Conservation (phyloP, 2,888 invertebrate genomes). For the Xanthorhoe spadicearia region DNA sequence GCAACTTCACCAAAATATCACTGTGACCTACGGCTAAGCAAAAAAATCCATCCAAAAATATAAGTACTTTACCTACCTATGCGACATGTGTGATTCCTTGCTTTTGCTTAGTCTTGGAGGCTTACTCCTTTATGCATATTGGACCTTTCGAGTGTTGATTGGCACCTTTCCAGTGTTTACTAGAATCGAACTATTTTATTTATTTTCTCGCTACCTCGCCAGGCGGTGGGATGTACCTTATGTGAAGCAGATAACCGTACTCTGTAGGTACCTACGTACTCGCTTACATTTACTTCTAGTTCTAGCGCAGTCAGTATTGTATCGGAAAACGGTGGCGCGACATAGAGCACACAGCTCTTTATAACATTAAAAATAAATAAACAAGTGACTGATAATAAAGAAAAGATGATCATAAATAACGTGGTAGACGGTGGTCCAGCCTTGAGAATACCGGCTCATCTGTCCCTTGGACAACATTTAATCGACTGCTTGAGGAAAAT, state of each 20-base stretch:
- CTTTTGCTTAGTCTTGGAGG: no score
- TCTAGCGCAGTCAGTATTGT: background rate
- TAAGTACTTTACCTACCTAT: no score
- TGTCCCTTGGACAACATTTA: slow-evolving; percentile 63
- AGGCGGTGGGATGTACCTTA: no score
- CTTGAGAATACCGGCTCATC: slow-evolving; percentile 59
- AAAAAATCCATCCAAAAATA: no score
- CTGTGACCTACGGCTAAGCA: no score
- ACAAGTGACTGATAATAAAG: slow-evolving; percentile 6
- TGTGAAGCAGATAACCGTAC: background rate
- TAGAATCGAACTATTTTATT: no score
- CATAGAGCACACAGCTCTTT: background rate
- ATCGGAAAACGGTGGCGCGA: background rate
- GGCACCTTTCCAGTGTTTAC: no score
- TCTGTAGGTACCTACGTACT: background rate
- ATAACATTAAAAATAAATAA: background rate
- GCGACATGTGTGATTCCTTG: no score
- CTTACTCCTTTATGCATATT: no score
- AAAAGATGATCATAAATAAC: slow-evolving; percentile 60
- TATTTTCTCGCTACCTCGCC: no score
- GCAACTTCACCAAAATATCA: no score
- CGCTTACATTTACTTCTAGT: background rate
- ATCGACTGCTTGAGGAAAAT: slow-evolving; percentile 58
- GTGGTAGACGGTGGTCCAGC: slow-evolving; percentile 62
- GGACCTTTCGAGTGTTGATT: no score